Percentiles rank a stretch among this genome's conserved stretches.
Evolutionary conservation across 2,888 invertebrate genomes (phyloP).

Genomic region (Junonia oenone): DNA sequence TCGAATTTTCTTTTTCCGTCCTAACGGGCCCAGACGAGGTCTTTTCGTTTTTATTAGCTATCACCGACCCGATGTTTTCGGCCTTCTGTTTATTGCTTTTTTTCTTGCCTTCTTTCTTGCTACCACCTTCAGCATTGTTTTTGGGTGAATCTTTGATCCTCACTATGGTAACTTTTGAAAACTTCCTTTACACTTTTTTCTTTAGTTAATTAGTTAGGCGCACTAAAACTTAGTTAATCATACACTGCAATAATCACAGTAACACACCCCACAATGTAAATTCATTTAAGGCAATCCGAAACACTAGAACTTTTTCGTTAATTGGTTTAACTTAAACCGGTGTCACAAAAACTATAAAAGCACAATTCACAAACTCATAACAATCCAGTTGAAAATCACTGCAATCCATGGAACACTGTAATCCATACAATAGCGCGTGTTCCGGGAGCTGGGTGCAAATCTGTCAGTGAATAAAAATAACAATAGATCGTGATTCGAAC

Average conservation of each 20-base stretch:
- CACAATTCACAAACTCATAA: slow-evolving; percentile 24
- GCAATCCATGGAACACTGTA: slow-evolving; percentile 74
- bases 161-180: slow-evolving; percentile 81
- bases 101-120: slow-evolving; percentile 82
- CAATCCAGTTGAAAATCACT: slow-evolving; percentile 58
- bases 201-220: not conserved
- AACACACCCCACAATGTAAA: not conserved
- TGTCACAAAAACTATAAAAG: slow-evolving; percentile 22
- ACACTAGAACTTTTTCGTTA: slow-evolving; percentile 22
- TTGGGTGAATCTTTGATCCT: slow-evolving; percentile 82
- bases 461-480: slow-evolving; percentile 57
- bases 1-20: slow-evolving; percentile 54
- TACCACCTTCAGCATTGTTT: slow-evolving; percentile 79
- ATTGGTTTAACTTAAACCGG: slow-evolving; percentile 22
- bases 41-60: slow-evolving; percentile 61
- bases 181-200: slow-evolving; percentile 23
- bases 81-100: slow-evolving; percentile 80
- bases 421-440: slow-evolving; percentile 56
- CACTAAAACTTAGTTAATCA: not conserved
- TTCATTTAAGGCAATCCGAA: slow-evolving; percentile 17
- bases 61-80: slow-evolving; percentile 69
- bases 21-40: slow-evolving; percentile 51
- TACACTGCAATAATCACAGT: slow-evolving; percentile 4
- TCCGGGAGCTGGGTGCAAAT: slow-evolving; percentile 35
- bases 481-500: slow-evolving; percentile 49